Evolutionary conservation across 92 coral and sea anemone genomes (phyloP), one percentile per base, ranked within the genome.

Genomic region (Porites evermanni): DNA sequence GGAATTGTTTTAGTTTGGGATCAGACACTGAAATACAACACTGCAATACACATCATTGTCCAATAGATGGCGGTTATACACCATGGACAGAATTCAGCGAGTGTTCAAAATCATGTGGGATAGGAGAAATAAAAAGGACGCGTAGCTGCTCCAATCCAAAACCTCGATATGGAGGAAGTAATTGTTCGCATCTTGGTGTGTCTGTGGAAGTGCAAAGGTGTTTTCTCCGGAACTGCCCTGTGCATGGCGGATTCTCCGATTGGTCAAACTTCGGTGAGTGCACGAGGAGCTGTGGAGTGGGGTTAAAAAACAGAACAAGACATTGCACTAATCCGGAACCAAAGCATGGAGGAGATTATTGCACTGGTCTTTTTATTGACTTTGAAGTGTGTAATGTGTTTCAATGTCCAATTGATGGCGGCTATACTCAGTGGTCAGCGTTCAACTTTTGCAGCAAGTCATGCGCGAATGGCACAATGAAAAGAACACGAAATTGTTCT

Each of bases 61-160:
- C 98, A 19, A 74, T 96, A 53, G 44, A 96, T 79, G 98, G 98
- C 10, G 96, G 93, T 6, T 96, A 91, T 80, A 87, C 94, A 1
- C 52, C 26, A 18, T 96, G 98, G 98, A 72, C 96, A 21, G 18
- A 67, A 32, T 96, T 88, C 79, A 77, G 88, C 52, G 54, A 20
- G 19, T 96, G 98, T 77, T 84, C 98, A 38, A 89, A 81, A 76
- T 81, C 94, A 0, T 96, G 98, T 61, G 98, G 94, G 50, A 89
- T 47, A 75, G 98, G 98, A 13, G 64, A 83, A 21, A 80, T 52
- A 79, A 78, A 44, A 67, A 89, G 95, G 23, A 69, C 54, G 70
- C 89, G 98, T 61, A 75, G 32, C 50, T 96, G 98, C 66, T 84
- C 91, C 18, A 89, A 91, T 69, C 98, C 98, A 51, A 20, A 19